Evolutionary conservation across 2,797 vertebrate genomes (phyloP).

Genomic region (Danio aesculapii): DNA sequence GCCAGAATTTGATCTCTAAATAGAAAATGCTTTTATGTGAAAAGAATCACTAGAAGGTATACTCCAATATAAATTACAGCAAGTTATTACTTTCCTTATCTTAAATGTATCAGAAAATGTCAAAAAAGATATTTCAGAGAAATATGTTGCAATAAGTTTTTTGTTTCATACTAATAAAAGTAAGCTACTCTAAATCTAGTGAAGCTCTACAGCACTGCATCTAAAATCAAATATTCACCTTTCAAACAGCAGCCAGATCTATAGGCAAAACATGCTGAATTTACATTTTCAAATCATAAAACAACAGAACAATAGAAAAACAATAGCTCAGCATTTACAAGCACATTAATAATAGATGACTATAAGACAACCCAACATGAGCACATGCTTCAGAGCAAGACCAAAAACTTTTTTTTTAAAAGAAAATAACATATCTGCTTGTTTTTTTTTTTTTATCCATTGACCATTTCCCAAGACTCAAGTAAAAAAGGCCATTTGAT

Average conservation of each 20-base stretch:
- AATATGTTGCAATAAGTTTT: background rate
- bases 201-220: conserved; percentile 13
- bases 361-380: conserved; percentile 19
- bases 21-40: too few species aligned
- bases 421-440: too few species aligned
- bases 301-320: conserved; percentile 39
- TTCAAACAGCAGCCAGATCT: conserved; percentile 40
- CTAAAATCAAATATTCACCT: conserved; percentile 34
- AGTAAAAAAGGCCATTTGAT: too few species aligned
- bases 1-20: too few species aligned
- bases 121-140: background rate
- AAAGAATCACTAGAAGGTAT: background rate
- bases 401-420: background rate
- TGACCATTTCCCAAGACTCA: too few species aligned
- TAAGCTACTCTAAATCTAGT: background rate
- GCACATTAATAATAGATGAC: conserved; percentile 44
- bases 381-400: background rate
- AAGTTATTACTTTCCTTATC: background rate
- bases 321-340: conserved; percentile 37
- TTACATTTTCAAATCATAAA: conserved; percentile 42
- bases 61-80: background rate
- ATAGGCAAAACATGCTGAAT: conserved; percentile 31
- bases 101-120: background rate
- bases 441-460: background rate
- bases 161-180: background rate